Evolutionary conservation across 2,888 invertebrate genomes (phyloP), one percentile per base, ranked within the genome.

Genomic region (Corythucha ciliata): DNA sequence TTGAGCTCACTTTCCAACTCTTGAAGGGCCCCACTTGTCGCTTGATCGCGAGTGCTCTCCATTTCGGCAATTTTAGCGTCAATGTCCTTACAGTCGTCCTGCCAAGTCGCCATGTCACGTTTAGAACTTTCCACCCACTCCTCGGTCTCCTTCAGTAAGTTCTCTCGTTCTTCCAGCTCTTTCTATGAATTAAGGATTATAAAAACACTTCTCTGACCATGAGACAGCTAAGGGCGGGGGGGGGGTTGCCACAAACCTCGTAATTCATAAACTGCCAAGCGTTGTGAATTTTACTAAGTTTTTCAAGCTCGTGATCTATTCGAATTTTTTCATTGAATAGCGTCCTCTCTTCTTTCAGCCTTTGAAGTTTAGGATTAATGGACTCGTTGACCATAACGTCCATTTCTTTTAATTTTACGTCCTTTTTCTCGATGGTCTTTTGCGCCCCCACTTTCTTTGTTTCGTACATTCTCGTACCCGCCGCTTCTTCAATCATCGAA

Each of bases 401-500:
- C 21, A 97, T 83, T 67, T 96, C 92, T 26, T 77, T 72, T 1
- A 98, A 74, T 67, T 91, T 93, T 1, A 79, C 78, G 67, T 97
- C 90, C 67, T 98, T 98, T 65, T 88, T 92, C 57, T 85, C 85
- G 51, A 99, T 89, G 0, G 84, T 83, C 64, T 81, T 87, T 58
- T 87, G 78, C 0, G 93, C 85, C 3, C 78, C 77, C 63, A 86
- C 83, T 60, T 89, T 88, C 68, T 98, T 98, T 1, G 80, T 78
- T 68, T 98, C 96, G 67, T 97, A 99, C 81, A 94, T 83, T 62
- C 88, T 81, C 0, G 97, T 97, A 1, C 98, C 97, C 0, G 96
- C 94, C 6, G 97, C 96, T 72, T 99, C 98, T 71, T 99, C 98
- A 50, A 99, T 83, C 94, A 99, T 94, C 0, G 89, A 85, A 48